Conservation (phyloP, 2,113 vertebrate species). For the Odontophorus gujanensis region DNA sequence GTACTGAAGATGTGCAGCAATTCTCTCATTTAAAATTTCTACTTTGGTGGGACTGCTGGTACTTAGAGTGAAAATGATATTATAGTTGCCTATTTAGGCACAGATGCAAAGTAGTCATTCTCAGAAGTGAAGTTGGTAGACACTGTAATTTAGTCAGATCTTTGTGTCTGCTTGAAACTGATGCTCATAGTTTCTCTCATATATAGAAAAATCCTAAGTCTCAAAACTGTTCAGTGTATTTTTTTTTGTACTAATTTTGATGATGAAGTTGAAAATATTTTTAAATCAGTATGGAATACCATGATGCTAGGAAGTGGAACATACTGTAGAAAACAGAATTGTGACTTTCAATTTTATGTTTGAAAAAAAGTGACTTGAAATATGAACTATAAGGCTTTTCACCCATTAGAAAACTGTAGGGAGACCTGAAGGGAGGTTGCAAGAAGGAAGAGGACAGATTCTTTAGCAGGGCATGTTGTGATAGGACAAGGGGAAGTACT, state of each 20-base stretch:
- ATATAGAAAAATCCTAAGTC: neutral
- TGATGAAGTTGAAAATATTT: neutral
- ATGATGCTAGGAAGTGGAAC: neutral
- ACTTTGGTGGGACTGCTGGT: neutral
- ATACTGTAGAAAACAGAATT: neutral
- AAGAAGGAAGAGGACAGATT: too few species aligned
- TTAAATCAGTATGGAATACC: neutral
- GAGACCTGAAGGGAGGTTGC: too few species aligned
- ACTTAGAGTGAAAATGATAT: neutral
- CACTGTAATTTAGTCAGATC: neutral
- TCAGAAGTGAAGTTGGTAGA: neutral
- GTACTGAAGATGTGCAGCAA: neutral
- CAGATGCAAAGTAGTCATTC: neutral
- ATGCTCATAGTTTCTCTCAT: neutral
- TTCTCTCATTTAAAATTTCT: neutral
- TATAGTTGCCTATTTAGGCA: neutral
- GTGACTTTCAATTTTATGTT: neutral
- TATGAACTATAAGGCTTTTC: neutral
- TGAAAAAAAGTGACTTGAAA: neutral
- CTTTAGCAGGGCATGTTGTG: too few species aligned
- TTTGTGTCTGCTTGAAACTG: neutral
- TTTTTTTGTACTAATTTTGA: neutral
- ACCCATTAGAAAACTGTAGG: too few species aligned
- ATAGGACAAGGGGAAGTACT: too few species aligned
- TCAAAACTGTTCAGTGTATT: neutral